Conservation (phyloP, 2,888 invertebrate species). For the Laothoe populi region DNA sequence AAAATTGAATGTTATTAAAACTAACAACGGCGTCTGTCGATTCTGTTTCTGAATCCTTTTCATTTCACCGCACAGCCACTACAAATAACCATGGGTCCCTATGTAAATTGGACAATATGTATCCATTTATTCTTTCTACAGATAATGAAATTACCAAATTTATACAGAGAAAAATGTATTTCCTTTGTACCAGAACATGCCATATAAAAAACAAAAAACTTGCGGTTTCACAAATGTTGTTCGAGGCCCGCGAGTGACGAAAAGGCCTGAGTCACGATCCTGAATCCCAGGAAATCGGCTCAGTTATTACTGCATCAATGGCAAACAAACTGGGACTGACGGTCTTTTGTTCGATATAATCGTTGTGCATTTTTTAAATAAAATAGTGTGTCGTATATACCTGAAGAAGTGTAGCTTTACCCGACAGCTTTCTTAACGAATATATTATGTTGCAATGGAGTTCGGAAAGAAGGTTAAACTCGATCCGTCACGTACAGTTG, state of each 20-base stretch:
- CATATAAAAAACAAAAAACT: conserved; percentile 42
- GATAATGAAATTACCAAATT: conserved; percentile 47
- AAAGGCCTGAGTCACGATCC: conserved; percentile 57
- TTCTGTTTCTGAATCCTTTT: not conserved
- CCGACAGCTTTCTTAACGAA: not conserved
- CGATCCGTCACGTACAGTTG: conserved; percentile 51
- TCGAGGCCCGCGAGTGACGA: conserved; percentile 56
- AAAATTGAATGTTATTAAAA: conserved; percentile 61
- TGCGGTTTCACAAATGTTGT: conserved; percentile 42
- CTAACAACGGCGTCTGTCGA: not conserved
- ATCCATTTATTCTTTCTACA: conserved; percentile 30
- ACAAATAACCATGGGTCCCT: conserved; percentile 21
- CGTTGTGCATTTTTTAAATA: conserved; percentile 27
- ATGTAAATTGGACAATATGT: conserved; percentile 22
- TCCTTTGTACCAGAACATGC: conserved; percentile 36
- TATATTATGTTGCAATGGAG: conserved; percentile 5
- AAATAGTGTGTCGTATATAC: conserved; percentile 4
- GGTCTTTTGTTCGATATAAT: conserved; percentile 52
- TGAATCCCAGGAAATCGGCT: conserved; percentile 53
- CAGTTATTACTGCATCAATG: conserved; percentile 57
- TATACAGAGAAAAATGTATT: conserved; percentile 40
- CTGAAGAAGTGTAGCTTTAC: not conserved
- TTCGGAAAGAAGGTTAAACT: conserved; percentile 67
- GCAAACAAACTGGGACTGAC: conserved; percentile 27
- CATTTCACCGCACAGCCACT: not conserved